Evolutionary conservation across 2,888 invertebrate species (phyloP), one percentile per base, ranked within the genome.

Genomic region (Lasioglossum calceatum): DNA sequence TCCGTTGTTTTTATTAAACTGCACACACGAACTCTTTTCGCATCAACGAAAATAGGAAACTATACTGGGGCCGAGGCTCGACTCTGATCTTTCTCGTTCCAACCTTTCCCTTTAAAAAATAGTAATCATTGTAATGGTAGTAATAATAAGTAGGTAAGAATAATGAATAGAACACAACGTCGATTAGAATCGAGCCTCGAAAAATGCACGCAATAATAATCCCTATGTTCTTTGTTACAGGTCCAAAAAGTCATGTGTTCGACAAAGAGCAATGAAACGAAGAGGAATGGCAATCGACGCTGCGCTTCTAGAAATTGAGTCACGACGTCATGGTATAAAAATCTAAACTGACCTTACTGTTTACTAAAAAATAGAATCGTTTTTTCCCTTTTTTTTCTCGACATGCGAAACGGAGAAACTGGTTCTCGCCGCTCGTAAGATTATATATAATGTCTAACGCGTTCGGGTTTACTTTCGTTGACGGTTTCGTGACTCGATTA

Each of bases 301-400:
- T 81, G 74, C 70, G 75, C 77, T 87, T 77, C 77, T 82, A 87
- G 85, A 89, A 89, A 82, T 81, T 87, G 87, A 88, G 86, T 88
- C 86, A 84, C 84, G 82, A 85, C 84, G 88, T 91, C 92, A 92
- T 89, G 92, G 94, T 94, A 94, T 94, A 94, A 94, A 94, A 94
- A 94, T 94, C 94, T 94, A 94, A 93, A 94, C 93, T 94, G 94
- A 94, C 93, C 93, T 93, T 93, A 85, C 92, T 89, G 90, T 87
- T 91, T 92, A 94, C 93, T 92, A 93, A 92, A 92, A 93, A 93
- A 93, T 91, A 92, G 88, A 92, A 91, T 91, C 89, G 86, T 87
- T 89, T n/a, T n/a, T 71, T 27, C n/a, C 71, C n/a, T 10, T 71
- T 42, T 70, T 42, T 42, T 36, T 71, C 42, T 42, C 42, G n/a